Evolutionary conservation across 2,888 invertebrate species (phyloP).

Genomic region (Drosophila buzzatii): DNA sequence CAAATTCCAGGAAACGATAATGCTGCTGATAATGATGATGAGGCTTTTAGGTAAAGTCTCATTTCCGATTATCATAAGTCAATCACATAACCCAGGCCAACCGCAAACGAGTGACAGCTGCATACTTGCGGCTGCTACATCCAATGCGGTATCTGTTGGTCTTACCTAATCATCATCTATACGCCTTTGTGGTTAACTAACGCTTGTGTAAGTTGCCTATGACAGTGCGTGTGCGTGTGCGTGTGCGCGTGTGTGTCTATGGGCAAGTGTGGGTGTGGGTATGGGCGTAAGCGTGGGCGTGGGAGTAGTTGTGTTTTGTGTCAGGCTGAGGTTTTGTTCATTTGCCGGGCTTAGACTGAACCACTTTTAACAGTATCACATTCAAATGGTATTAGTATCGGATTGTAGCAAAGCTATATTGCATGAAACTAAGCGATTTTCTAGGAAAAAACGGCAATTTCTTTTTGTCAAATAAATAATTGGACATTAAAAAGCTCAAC

Average conservation of each 20-base stretch:
- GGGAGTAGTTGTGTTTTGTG: conserved; percentile 11
- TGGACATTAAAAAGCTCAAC: conserved; percentile 1
- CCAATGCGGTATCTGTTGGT: conserved; percentile 33
- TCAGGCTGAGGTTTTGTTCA: conserved; percentile 20
- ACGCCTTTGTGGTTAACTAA: conserved; percentile 62
- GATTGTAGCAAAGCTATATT: conserved; percentile 22
- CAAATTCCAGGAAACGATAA: conserved; percentile 18
- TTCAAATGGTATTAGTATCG: conserved; percentile 34
- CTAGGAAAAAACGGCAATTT: not conserved
- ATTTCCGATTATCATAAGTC: conserved; percentile 60
- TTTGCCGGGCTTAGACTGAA: conserved; percentile 8
- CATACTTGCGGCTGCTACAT: conserved; percentile 58
- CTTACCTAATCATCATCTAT: conserved; percentile 65
- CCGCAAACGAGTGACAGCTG: conserved; percentile 54
- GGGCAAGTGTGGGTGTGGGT: not conserved
- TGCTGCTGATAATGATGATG: conserved; percentile 26
- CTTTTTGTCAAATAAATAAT: not conserved
- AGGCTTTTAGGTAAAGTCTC: conserved; percentile 14
- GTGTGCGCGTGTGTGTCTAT: not conserved
- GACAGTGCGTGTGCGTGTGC: not conserved
- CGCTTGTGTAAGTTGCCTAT: conserved; percentile 30
- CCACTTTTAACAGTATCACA: conserved; percentile 24
- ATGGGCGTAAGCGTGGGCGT: conserved; percentile 9
- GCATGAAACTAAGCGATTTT: not conserved
- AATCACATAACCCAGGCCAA: conserved; percentile 49